phyloP scores from a whole-genome alignment of 2,888 invertebrate species.

The Orthosia gothica region DNA sequence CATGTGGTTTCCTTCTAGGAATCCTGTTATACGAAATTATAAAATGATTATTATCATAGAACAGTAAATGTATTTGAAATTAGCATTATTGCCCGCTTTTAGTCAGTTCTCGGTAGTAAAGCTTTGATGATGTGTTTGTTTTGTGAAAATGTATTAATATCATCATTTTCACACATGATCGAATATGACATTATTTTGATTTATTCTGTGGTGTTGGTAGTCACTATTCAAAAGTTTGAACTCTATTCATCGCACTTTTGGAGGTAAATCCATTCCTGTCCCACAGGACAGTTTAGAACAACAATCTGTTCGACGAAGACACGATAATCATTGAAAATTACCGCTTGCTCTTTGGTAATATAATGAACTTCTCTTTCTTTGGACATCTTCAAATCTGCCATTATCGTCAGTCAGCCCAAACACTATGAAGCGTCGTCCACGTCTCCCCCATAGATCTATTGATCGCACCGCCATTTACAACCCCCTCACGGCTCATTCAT shows the following conservation, averaged over 20 bases:
- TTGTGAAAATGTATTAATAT: not conserved
- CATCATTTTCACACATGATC: not conserved
- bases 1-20: not conserved
- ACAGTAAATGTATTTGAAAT: not conserved
- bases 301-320: not conserved
- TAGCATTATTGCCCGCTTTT: not conserved
- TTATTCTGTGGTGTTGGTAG: too few relatives aligned
- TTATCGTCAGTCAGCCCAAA: conserved; percentile 19
- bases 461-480: conserved; percentile 25
- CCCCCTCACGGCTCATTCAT: conserved; percentile 54
- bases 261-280: not conserved
- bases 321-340: too few relatives aligned
- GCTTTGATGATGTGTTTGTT: not conserved
- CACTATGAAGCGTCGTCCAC: conserved; percentile 24
- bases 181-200: not conserved
- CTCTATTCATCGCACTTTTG: not conserved
- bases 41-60: not conserved
- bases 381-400: not conserved
- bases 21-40: not conserved
- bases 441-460: conserved; percentile 23
- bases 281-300: too few relatives aligned
- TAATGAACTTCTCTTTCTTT: not conserved
- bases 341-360: too few relatives aligned
- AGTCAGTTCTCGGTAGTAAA: not conserved
- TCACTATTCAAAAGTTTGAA: not conserved